A percentile compares a stretch with the other conserved stretches of the same genome.
These are phyloP conservation scores for Notarius quadriscutis DNA, from an alignment of 2,113 vertebrate genomes.

Conservation along the genomic window DNA sequence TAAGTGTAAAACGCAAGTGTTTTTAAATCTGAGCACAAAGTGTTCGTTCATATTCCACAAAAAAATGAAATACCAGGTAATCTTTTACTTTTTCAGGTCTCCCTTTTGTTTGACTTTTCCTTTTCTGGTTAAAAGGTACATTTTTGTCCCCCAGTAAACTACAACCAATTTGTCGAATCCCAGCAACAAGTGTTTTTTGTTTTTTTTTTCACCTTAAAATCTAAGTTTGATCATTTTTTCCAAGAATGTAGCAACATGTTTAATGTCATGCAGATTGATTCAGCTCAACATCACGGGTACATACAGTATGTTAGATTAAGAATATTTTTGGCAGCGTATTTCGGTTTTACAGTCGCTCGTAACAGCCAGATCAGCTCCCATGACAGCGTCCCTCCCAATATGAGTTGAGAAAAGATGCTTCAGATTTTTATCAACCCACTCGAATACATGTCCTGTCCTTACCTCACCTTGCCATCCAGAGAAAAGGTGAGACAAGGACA, in stretches of 20 bases:
- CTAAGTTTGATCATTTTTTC: background rate
- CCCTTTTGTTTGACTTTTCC: background rate
- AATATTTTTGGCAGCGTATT: background rate
- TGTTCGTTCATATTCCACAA: background rate
- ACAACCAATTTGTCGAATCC: background rate
- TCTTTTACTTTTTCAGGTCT: background rate
- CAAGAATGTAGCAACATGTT: no score
- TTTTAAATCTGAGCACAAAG: background rate
- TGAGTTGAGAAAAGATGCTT: background rate
- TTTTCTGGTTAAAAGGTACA: background rate
- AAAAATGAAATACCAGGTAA: background rate
- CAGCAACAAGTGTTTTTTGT: background rate
- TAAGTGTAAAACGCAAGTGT: background rate
- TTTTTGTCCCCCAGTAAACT: background rate
- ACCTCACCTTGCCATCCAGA: background rate
- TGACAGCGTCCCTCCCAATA: background rate
- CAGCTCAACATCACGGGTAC: background rate
- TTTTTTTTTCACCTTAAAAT: background rate
- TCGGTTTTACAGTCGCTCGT: background rate
- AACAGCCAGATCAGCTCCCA: background rate
- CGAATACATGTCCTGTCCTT: background rate
- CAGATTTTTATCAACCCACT: background rate
- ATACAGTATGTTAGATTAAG: background rate
- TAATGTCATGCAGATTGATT: background rate
- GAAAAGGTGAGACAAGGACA: constrained; percentile 14